phyloP scores from a whole-genome alignment of 2,888 invertebrate species.

The Agonopterix alstromeriana region DNA sequence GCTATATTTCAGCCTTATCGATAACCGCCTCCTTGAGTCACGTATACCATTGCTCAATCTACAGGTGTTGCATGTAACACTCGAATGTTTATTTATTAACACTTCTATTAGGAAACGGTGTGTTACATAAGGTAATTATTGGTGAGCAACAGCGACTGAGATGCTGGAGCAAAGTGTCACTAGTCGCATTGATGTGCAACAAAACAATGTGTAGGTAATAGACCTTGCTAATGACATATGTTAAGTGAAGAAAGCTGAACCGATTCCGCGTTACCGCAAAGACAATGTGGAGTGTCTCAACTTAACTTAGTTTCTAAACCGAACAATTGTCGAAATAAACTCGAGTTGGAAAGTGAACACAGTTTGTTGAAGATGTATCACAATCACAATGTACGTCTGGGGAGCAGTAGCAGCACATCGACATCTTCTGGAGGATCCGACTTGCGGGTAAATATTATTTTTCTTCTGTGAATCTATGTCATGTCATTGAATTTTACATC shows the following conservation, averaged over 20 bases:
- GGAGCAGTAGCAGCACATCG: conserved; percentile 48
- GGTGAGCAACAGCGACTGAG: background rate
- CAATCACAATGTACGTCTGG: conserved; percentile 45
- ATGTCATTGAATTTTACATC: too few species aligned
- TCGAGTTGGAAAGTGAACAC: background rate
- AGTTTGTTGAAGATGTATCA: conserved; percentile 32
- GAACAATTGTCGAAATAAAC: conserved; percentile 4
- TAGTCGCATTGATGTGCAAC: conserved; percentile 12
- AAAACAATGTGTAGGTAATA: conserved; percentile 28
- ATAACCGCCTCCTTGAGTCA: conserved; percentile 59
- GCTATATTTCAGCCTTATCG: conserved; percentile 57
- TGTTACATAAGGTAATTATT: conserved; percentile 7
- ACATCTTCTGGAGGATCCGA: conserved; percentile 64
- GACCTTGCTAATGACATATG: conserved; percentile 25
- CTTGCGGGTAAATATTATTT: conserved; percentile 43
- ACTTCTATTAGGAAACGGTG: conserved; percentile 5
- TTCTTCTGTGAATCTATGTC: too few species aligned
- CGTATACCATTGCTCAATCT: conserved; percentile 55
- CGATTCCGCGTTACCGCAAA: background rate
- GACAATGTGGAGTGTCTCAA: conserved; percentile 6
- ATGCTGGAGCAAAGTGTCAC: conserved; percentile 19
- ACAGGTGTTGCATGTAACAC: conserved; percentile 30
- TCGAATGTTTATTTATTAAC: conserved; percentile 10
- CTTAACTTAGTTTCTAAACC: background rate
- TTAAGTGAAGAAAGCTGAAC: conserved; percentile 31